Evolutionary conservation across 2,888 invertebrate species (phyloP), one percentile per base, ranked within the genome.

Genomic region (Abrostola triplasia): DNA sequence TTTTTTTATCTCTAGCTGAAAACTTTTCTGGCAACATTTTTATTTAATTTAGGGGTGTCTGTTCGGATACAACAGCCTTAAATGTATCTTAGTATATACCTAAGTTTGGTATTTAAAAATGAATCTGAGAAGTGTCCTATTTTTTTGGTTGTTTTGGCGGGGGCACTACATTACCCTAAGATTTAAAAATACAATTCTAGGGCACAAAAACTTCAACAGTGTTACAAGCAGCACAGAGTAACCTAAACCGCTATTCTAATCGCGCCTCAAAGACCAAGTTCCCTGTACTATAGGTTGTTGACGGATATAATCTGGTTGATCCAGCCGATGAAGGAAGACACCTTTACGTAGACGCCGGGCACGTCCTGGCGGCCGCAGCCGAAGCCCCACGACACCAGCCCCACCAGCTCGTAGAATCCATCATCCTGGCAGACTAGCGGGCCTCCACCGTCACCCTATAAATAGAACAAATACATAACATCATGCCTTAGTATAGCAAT

Each of bases 261-360:
- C 38, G 38, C 51, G 40, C 54, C 50, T 57, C 47, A 50, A 59
- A 59, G 70, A 59, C 59, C 59, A 53, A 37, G 0, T 12, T 36
- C 24, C 13, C 11, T 24, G 35, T 70, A 77, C 89, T 97, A 97
- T 91, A 97, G 96, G 92, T 98, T 98, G 93, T 98, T 98, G 81
- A 98, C 98, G 87, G 98, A 98, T 87, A 98, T 98, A 81, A 98
- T 98, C 95, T 98, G 98, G 95, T 98, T 98, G 88, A 99, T 99
- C 99, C 99, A 99, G 74, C 98, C 98, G 82, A 98, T 98, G 93
- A 98, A 99, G 49, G 98, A 96, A 5, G 98, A 98, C 9, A 99
- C 98, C 94, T 98, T 98, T 37, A 99, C 98, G 90, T 99, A 99
- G 69, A 99, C 99, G n/a, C 98, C 99, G 38, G 99, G 99, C 59